Evolutionary conservation across 2,113 vertebrate species (phyloP), one percentile per base, ranked within the genome.

Genomic region (Hydrolagus affinis): DNA sequence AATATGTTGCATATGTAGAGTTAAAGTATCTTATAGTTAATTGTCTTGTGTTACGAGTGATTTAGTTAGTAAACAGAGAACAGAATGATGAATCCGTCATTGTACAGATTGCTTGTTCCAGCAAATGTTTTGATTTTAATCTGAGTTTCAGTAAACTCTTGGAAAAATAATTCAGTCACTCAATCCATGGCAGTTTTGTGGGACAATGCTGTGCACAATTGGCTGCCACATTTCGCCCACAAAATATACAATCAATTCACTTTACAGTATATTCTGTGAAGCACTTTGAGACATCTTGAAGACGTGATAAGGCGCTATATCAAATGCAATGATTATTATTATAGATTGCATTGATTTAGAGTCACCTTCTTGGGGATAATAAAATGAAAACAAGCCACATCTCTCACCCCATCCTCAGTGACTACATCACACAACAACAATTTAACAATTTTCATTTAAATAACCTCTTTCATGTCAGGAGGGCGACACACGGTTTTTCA

Each of bases 81-180:
- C 60, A 74, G 44, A 44, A 44, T 44, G 44, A 44, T 44, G 44
- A 6, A 1, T 44, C 6, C 44, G 6, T 44, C 44, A 44, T 44
- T 44, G 19, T 74, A 30, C 30, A 56, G 17, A 56, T 75, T 75
- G 32, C 14, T 28, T 83, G 60, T 4, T 17, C 3, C 28, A 3
- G n/a, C 66, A 68, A 83, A 30, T 83, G 8, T 66, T 30, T 17
- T 21, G 19, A 66, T 83, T 83, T 32, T 32, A 68, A 83, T 83
- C 60, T 83, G 30, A 83, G 0, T 21, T 32, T 60, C 78, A 66
- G 11, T 66, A 68, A 83, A 83, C 62, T 30, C 59, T 68, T 44
- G 1, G 6, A 44, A 44, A 44, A 44, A 44, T n/a, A n/a, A 44
- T 44, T 44, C 6, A 6, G 44, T 44, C 44, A 3, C 44, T 6